These are phyloP conservation scores for Mesodorylaimus sp. DNA, from an alignment of 2,888 invertebrate genomes.

Conservation along the genomic window DNA sequence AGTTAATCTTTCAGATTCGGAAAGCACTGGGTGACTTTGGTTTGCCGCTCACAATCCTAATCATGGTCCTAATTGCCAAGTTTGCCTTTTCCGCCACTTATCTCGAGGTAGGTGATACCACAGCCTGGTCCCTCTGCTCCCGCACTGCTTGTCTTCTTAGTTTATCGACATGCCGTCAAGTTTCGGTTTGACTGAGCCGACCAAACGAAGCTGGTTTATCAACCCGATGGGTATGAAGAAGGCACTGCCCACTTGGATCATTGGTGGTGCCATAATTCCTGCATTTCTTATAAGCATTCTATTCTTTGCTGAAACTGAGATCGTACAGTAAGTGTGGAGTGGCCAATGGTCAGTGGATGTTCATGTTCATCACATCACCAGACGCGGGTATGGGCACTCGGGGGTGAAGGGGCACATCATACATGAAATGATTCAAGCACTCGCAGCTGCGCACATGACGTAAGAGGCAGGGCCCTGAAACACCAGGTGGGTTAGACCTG, in stretches of 20 bases:
- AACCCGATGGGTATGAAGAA: background rate
- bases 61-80: slow-evolving; percentile 57
- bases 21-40: slow-evolving; percentile 82
- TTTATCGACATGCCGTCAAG: background rate
- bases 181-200: background rate
- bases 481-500: too few relatives aligned
- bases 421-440: too few relatives aligned
- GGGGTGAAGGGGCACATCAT: too few relatives aligned
- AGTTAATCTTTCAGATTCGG: slow-evolving; percentile 44
- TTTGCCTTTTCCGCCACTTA: slow-evolving; percentile 53
- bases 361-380: too few relatives aligned
- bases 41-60: slow-evolving; percentile 68
- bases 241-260: slow-evolving; percentile 47
- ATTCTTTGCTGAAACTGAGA: slow-evolving; percentile 86
- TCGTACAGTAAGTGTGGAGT: slow-evolving; percentile 80
- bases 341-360: too few relatives aligned
- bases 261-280: slow-evolving; percentile 60
- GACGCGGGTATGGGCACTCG: too few relatives aligned
- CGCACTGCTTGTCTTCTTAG: too few relatives aligned
- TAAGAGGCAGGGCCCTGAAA: too few relatives aligned
- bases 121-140: too few relatives aligned
- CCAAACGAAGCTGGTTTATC: background rate
- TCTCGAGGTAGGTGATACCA: slow-evolving; percentile 53
- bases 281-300: slow-evolving; percentile 79
- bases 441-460: too few relatives aligned